Conservation (phyloP, 2,113 vertebrate species). For the Pagrus major region DNA sequence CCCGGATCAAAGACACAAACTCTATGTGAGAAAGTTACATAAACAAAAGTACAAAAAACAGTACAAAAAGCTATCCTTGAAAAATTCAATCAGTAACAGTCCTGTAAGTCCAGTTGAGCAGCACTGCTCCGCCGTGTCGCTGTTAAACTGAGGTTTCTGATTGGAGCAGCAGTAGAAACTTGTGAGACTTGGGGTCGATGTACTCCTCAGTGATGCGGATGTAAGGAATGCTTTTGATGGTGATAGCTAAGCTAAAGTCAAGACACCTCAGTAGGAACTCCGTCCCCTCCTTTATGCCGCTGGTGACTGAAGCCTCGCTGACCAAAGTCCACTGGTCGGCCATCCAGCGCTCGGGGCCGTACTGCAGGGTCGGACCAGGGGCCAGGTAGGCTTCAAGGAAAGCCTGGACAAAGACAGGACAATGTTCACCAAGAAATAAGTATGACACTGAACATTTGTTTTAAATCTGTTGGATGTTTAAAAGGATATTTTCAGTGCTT, state of each 20-base stretch:
- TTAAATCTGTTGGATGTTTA: not conserved
- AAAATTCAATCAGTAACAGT: constrained; percentile 50
- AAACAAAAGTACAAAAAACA: constrained; percentile 69
- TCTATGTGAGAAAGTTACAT: constrained; percentile 48
- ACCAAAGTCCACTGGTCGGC: constrained; percentile 96
- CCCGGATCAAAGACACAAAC: constrained; percentile 36
- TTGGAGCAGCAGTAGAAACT: constrained; percentile 96
- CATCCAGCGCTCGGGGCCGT: constrained; percentile 93
- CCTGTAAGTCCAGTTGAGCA: constrained; percentile 36
- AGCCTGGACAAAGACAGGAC: constrained; percentile 78
- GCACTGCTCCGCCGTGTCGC: not conserved
- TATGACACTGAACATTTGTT: not conserved
- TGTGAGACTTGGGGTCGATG: constrained; percentile 96
- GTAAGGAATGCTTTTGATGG: constrained; percentile 91
- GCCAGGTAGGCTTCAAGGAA: constrained; percentile 94
- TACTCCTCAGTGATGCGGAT: constrained; percentile 94
- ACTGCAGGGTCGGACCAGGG: constrained; percentile 94
- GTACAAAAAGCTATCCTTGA: constrained; percentile 65
- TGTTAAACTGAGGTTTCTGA: constrained; percentile 83
- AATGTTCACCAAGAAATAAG: not conserved
- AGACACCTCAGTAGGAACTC: constrained; percentile 93
- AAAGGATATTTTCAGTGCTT: not conserved
- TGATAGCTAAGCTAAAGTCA: constrained; percentile 94
- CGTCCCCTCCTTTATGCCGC: constrained; percentile 88
- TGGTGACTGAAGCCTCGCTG: constrained; percentile 94